Evolutionary conservation across 2,888 invertebrate genomes (phyloP), one percentile per base, ranked within the genome.

Genomic region (Rhyacophila evoluta): DNA sequence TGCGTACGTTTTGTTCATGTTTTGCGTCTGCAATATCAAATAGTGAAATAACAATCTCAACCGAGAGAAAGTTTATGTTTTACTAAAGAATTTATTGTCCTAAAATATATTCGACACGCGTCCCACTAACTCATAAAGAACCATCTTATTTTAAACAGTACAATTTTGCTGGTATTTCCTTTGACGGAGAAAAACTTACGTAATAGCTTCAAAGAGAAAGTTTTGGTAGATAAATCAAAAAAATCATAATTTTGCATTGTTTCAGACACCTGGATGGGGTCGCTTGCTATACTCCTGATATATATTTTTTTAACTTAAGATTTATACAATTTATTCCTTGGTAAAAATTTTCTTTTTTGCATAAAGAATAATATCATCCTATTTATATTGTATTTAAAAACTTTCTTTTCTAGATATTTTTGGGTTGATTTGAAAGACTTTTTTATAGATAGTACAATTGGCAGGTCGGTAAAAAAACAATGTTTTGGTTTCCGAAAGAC

Each of bases 171-270:
- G 55, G 55, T 55, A 55, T 55, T 55, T 55, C 41, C 19, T 55
- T 55, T 55, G 55, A 55, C 19, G 55, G 55, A 19, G 19, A 55
- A 55, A 55, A 55, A 55, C 55, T 55, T 55, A 10, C 55, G 19
- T 55, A 55, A 55, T 19, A 55, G 25, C 8, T 10, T 10, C 5
- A 55, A 55, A 55, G 69, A 77, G 77, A 77, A 77, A 77, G 77
- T 77, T 77, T 36, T 27, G 33, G n/a, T 6, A 73, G n/a, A 74
- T 77, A 77, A 77, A 77, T 77, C 77, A 37, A 55, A 55, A 55
- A 55, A 25, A 55, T 77, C 77, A 77, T 77, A 77, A 77, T 73
- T 77, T 77, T 69, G 68, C 73, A 77, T 77, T 77, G 68, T 77
- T 25, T 33, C 39, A 73, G 69, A 33, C 69, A 69, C 69, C 69